Base-by-base conservation (phyloP, 2,888 invertebrate species). In the Griposia aprilina region DNA sequence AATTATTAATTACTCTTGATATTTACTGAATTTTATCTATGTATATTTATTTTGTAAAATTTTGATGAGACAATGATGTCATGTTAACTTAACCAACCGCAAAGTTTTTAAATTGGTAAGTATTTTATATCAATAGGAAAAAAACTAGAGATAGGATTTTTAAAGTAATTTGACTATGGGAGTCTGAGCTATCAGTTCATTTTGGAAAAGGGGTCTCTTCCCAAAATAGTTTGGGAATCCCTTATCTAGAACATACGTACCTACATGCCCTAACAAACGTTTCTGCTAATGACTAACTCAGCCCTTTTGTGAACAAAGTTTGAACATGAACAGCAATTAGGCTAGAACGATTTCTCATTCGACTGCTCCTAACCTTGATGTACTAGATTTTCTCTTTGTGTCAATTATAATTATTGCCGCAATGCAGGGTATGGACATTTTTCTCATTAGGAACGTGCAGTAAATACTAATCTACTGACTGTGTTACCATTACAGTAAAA, bases 281-380 rank as follows among this genome's bases (percentile, higher is more conserved):
- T 73, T 52, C 57, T 5, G 62, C 60, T 82, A 83, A 83, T 83
- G 70, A 74, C 55, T 67, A 8, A 50, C 36, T 68, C 59, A 63
- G 70, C 59, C 70, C 63, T 85, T 85, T 74, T 26, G 41, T 6
- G 52, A 83, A 30, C 70, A 70, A 55, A 62, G 52, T 73, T 71
- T 63, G 71, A 68, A 83, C 76, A 82, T 65, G 55, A 66, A 50
- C 1, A 70, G 52, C 57, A 73, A 84, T 76, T 74, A 80, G 78
- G 45, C 20, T 73, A 66, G 75, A 83, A 76, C 84, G 74, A 74
- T 86, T 84, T 78, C 85, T 68, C 55, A 69, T 76, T 76, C 11
- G 4, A 55, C 60, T 57, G 20, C 8, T 45, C 7, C 1, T 72
- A 48, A 70, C 85, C 86, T 83, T 80, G 72, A 55, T 55, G 45